Percentiles rank a stretch among this genome's conserved stretches.
phyloP scores from a whole-genome alignment of 2,888 invertebrate genomes.

The Pseudococcus longispinus region DNA sequence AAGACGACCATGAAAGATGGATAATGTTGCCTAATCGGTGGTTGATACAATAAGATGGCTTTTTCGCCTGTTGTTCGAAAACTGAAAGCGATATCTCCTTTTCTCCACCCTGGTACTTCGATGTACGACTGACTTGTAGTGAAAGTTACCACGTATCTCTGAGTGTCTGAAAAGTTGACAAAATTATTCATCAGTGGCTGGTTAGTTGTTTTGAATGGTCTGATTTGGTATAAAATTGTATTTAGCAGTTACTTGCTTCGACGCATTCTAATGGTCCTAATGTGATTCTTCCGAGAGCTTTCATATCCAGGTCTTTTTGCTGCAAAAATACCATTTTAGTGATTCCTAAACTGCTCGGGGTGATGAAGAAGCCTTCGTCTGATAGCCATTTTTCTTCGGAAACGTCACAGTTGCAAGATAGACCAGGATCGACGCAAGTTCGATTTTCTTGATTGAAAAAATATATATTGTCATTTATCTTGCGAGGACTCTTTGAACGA shows the following conservation, averaged over 20 bases:
- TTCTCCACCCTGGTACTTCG: slow-evolving; percentile 91
- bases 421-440: slow-evolving; percentile 80
- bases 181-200: not conserved
- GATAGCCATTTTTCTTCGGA: slow-evolving; percentile 86
- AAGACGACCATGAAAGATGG: slow-evolving; percentile 92
- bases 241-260: slow-evolving; percentile 79
- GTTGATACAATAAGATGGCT: slow-evolving; percentile 88
- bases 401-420: slow-evolving; percentile 87
- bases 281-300: slow-evolving; percentile 86
- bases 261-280: slow-evolving; percentile 91
- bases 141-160: slow-evolving; percentile 91
- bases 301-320: slow-evolving; percentile 80
- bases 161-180: slow-evolving; percentile 75
- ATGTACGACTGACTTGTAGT: slow-evolving; percentile 91
- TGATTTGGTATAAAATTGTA: not conserved
- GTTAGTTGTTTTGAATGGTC: not conserved
- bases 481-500: not conserved
- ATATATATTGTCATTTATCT: not conserved
- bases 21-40: slow-evolving; percentile 85
- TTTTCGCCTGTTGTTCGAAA: slow-evolving; percentile 90
- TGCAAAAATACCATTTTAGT: slow-evolving; percentile 90
- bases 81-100: slow-evolving; percentile 90
- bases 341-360: slow-evolving; percentile 80
- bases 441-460: slow-evolving; percentile 69
- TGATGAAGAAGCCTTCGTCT: slow-evolving; percentile 85